These are phyloP conservation scores for Catostylus mosaicus DNA, from an alignment of 30 jellyfish, hydroid and myxozoan species.

Conservation along the genomic window DNA sequence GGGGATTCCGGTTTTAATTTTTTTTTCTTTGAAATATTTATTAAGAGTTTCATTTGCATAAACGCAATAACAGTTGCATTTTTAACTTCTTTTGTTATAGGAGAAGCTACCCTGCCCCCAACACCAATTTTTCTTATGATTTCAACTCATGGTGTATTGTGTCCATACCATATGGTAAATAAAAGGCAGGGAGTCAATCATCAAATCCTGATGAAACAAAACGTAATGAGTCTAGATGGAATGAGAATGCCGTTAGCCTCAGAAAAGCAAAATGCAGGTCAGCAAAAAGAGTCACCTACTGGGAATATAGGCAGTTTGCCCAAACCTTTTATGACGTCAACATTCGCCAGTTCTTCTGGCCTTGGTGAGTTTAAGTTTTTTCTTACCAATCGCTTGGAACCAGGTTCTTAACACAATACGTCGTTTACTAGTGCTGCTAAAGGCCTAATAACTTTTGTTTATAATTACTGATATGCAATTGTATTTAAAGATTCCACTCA, in stretches of 20 bases:
- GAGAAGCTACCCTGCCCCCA: constrained; percentile 84
- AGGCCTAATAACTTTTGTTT: neutral
- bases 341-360: constrained; percentile 15
- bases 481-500: too few relatives aligned
- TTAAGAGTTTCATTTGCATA: neutral
- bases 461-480: neutral
- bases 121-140: constrained; percentile 82
- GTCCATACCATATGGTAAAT: constrained; percentile 87
- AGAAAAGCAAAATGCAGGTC: neutral
- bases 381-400: too few relatives aligned
- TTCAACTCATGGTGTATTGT: constrained; percentile 87
- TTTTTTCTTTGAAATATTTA: too few relatives aligned
- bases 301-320: constrained; percentile 30
- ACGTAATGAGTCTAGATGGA: constrained; percentile 37
- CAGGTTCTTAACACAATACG: too few relatives aligned
- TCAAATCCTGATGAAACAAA: constrained; percentile 36
- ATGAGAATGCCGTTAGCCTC: constrained; percentile 34
- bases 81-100: constrained; percentile 39
- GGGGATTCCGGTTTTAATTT: too few relatives aligned
- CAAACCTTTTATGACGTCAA: constrained; percentile 29
- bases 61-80: too few relatives aligned
- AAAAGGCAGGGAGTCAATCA: constrained; percentile 71
- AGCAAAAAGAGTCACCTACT: neutral
- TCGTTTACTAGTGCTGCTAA: neutral
- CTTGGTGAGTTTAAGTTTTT: constrained; percentile 8